These are phyloP conservation scores for Apteryx owenii DNA, from an alignment of 2,113 vertebrate species.

Conservation along the genomic window DNA sequence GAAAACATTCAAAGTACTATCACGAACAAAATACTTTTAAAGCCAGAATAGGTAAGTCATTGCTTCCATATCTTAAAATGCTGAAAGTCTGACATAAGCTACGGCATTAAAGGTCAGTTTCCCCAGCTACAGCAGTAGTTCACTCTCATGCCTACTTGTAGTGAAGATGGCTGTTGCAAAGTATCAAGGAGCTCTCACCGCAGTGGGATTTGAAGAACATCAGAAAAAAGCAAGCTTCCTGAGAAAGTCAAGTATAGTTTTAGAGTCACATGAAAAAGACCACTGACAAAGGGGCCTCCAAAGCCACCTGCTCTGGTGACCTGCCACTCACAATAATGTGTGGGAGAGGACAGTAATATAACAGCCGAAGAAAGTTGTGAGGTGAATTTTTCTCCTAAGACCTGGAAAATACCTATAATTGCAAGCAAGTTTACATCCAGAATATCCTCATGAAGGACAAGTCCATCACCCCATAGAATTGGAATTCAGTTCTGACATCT, in stretches of 20 bases:
- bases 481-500: background rate
- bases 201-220: background rate
- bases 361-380: background rate
- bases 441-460: background rate
- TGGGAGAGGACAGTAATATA: background rate
- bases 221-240: background rate
- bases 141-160: background rate
- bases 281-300: background rate
- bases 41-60: background rate
- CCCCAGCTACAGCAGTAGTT: background rate
- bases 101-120: background rate
- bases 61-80: background rate
- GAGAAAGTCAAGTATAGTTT: background rate
- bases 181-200: background rate
- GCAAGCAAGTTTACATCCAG: background rate
- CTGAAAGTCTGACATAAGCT: background rate
- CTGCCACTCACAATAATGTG: background rate
- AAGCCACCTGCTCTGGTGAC: background rate
- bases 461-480: background rate
- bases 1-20: background rate
- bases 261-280: background rate
- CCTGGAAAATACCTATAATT: background rate
- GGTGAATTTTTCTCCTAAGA: background rate
- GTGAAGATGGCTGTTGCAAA: background rate
- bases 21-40: background rate